Evolutionary conservation across 92 coral and sea anemone species (phyloP).

Genomic region (Meandrina meandrites): DNA sequence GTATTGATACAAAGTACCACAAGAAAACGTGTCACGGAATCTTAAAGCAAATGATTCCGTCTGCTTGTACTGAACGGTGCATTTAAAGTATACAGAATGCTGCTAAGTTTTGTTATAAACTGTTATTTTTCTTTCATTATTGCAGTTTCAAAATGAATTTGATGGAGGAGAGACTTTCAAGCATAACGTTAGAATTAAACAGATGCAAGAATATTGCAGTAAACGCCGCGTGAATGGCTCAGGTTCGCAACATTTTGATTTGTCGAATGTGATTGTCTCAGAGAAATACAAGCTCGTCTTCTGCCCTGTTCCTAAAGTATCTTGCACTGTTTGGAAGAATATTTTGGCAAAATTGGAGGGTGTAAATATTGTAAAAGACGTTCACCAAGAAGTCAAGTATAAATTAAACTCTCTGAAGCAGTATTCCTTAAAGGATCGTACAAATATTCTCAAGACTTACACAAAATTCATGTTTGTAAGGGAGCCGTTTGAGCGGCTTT

Average conservation of each 20-base stretch:
- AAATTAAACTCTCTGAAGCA: not conserved
- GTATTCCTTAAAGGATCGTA: not conserved
- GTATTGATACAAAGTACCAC: too few relatives aligned
- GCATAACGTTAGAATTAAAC: not conserved
- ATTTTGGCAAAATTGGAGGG: conserved; percentile 22
- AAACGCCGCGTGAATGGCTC: not conserved
- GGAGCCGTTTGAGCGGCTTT: conserved; percentile 27
- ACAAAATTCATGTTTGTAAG: conserved; percentile 36
- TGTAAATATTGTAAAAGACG: conserved; percentile 1
- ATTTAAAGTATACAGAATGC: too few relatives aligned
- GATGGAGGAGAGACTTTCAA: not conserved
- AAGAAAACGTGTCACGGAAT: too few relatives aligned
- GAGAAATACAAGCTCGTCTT: conserved; percentile 34
- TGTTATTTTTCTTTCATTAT: not conserved
- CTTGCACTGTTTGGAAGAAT: conserved; percentile 35
- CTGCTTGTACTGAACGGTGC: too few relatives aligned
- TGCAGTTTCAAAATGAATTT: conserved; percentile 5
- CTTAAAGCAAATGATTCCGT: too few relatives aligned
- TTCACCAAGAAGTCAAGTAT: conserved; percentile 3
- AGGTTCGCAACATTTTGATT: not conserved
- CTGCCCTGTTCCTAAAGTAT: conserved; percentile 26
- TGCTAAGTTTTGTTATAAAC: too few relatives aligned
- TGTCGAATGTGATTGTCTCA: conserved; percentile 17
- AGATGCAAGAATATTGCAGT: conserved; percentile 10
- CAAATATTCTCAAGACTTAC: conserved; percentile 26